Evolutionary conservation across 2,888 invertebrate genomes (phyloP).

Genomic region (Callyntrura sp.): DNA sequence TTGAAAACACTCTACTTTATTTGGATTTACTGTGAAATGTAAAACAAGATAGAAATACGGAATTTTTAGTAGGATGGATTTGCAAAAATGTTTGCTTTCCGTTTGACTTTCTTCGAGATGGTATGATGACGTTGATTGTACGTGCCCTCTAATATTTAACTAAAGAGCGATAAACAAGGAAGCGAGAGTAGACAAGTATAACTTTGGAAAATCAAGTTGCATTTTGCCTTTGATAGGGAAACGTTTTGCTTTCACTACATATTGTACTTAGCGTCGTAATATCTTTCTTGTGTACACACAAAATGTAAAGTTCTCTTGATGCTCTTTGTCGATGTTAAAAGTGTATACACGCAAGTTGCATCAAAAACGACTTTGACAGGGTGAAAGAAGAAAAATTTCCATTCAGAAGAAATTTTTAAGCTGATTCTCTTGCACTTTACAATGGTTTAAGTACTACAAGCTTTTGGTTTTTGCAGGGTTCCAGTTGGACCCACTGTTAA

Average conservation of each 20-base stretch:
- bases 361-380: constrained; percentile 77
- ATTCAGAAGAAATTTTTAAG: constrained; percentile 76
- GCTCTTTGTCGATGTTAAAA: constrained; percentile 73
- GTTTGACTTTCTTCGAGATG: too few relatives aligned
- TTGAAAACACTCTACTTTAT: too few relatives aligned
- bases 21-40: too few relatives aligned
- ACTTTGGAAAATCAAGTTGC: constrained; percentile 41
- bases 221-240: constrained; percentile 63
- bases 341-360: constrained; percentile 73
- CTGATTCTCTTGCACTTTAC: constrained; percentile 78
- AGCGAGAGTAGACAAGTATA: constrained; percentile 19
- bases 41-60: too few relatives aligned
- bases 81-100: too few relatives aligned
- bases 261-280: constrained; percentile 75
- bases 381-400: constrained; percentile 75
- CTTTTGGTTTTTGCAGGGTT: constrained; percentile 77
- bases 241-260: constrained; percentile 55
- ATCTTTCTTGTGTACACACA: constrained; percentile 77
- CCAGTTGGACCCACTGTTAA: constrained; percentile 69
- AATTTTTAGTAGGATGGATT: too few relatives aligned
- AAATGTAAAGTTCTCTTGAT: constrained; percentile 68
- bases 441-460: constrained; percentile 78
- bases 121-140: neutral
- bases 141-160: neutral
- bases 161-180: constrained; percentile 40